Percentiles rank a stretch among this genome's conserved stretches.
phyloP scores from a whole-genome alignment of 2,888 invertebrate genomes.

The Eupithecia inturbata region DNA sequence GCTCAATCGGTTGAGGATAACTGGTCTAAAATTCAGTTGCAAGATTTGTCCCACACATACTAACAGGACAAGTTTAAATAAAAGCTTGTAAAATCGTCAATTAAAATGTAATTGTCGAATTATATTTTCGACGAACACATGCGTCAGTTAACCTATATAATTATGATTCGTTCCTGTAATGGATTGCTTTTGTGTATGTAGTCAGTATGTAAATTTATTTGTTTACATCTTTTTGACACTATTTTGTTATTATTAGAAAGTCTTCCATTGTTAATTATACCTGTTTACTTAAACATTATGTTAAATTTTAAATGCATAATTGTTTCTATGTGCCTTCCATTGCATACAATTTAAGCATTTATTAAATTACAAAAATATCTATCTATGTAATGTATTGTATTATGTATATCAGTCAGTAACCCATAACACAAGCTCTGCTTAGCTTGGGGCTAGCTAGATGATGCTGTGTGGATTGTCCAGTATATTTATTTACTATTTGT shows the following conservation, averaged over 20 bases:
- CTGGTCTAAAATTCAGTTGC: too few relatives aligned
- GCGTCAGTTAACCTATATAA: not conserved
- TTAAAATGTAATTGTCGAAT: not conserved
- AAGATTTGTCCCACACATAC: too few relatives aligned
- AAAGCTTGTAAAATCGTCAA: not conserved
- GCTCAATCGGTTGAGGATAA: too few relatives aligned
- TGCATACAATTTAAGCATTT: not conserved
- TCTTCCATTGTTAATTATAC: conserved; percentile 7
- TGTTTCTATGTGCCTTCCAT: not conserved
- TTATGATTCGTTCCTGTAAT: not conserved
- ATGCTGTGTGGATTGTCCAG: too few relatives aligned
- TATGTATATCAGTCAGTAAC: too few relatives aligned
- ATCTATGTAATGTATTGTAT: too few relatives aligned
- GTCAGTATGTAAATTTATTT: not conserved
- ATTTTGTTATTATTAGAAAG: not conserved
- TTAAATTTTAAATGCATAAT: not conserved
- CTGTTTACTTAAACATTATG: not conserved
- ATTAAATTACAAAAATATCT: not conserved
- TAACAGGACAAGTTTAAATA: too few relatives aligned
- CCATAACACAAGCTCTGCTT: too few relatives aligned
- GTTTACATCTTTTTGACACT: not conserved
- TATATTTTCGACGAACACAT: not conserved
- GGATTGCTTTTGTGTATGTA: not conserved
- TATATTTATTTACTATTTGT: not conserved
- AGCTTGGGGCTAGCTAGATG: too few relatives aligned